Percentiles rank a stretch among this genome's conserved stretches.
These are phyloP conservation scores for Ridgeia piscesae DNA, from an alignment of 1,140 invertebrate genomes.

Conservation along the genomic window DNA sequence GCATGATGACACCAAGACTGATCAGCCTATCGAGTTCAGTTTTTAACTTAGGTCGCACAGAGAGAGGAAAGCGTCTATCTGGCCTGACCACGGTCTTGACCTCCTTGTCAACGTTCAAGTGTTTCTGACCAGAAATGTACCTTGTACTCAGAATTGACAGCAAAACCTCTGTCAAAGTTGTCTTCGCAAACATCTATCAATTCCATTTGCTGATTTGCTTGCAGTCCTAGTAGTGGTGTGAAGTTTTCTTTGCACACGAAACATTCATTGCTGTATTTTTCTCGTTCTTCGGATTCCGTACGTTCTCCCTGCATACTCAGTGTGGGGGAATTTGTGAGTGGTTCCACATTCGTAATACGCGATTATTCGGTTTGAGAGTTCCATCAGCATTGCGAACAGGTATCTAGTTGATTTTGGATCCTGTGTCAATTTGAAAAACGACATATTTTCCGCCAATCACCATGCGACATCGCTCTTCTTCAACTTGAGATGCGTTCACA, in stretches of 20 bases:
- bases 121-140: not conserved
- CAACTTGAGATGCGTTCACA: not conserved
- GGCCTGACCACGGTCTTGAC: not conserved
- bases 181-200: not conserved
- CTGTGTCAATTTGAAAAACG: slow-evolving; percentile 20
- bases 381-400: not conserved
- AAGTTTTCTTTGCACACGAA: not conserved
- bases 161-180: not conserved
- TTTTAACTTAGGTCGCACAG: not conserved
- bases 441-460: slow-evolving; percentile 7
- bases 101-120: not conserved
- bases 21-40: not conserved
- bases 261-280: not conserved
- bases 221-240: not conserved
- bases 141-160: not conserved
- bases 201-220: not conserved
- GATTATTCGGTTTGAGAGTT: no score
- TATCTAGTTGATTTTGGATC: slow-evolving; percentile 18
- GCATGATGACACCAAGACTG: not conserved
- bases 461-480: slow-evolving; percentile 11
- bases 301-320: not conserved
- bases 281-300: not conserved
- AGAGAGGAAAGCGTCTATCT: not conserved
- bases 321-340: not conserved
- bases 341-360: not conserved